These are phyloP conservation scores for Kryptopterus vitreolus DNA, from an alignment of 2,797 vertebrate species.

Conservation along the genomic window DNA sequence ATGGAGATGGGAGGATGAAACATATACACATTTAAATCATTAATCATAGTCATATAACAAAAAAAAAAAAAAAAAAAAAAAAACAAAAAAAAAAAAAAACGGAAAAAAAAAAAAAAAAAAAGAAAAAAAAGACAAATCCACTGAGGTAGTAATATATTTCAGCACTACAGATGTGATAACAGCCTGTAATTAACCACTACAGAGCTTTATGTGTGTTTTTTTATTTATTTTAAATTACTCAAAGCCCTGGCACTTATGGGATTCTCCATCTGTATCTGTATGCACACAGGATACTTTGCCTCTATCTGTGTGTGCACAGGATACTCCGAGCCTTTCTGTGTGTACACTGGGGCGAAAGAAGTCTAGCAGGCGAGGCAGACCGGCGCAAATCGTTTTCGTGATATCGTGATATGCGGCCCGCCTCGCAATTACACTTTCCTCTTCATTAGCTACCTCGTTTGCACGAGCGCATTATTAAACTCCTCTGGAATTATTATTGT, in stretches of 20 bases:
- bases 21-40: not conserved
- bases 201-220: slow-evolving; percentile 36
- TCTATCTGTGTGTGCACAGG: not conserved
- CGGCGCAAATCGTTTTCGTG: slow-evolving; percentile 43
- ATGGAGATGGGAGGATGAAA: not conserved
- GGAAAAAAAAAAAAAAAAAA: not conserved
- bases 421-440: slow-evolving; percentile 49
- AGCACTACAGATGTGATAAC: not conserved
- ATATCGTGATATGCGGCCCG: slow-evolving; percentile 41
- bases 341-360: slow-evolving; percentile 16
- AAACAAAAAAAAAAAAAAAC: slow-evolving; percentile 24
- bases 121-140: slow-evolving; percentile 32
- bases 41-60: slow-evolving; percentile 4
- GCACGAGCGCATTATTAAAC: slow-evolving; percentile 44
- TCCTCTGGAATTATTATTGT: slow-evolving; percentile 54
- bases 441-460: slow-evolving; percentile 50
- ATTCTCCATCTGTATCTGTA: too few relatives aligned
- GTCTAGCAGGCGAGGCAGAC: slow-evolving; percentile 20
- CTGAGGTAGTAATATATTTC: not conserved
- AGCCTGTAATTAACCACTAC: slow-evolving; percentile 33
- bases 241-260: too few relatives aligned
- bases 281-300: not conserved
- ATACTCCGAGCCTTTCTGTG: not conserved
- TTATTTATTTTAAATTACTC: slow-evolving; percentile 52
- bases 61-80: not conserved